These are phyloP conservation scores for Eupeodes luniger DNA, from an alignment of 2,888 invertebrate species.

Conservation along the genomic window DNA sequence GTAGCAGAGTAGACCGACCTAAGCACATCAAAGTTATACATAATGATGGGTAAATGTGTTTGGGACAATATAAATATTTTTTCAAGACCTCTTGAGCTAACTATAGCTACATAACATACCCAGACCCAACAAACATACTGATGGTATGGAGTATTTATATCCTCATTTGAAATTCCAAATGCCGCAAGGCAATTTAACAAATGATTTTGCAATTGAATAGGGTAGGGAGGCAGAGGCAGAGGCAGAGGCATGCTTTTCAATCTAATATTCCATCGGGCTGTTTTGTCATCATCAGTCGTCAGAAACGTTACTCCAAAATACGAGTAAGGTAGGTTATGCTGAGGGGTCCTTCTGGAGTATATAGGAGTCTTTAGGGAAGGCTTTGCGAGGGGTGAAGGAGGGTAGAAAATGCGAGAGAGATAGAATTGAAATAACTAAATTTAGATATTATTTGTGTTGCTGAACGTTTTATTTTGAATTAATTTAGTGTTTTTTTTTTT, in stretches of 20 bases:
- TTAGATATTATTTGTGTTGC: conserved; percentile 66
- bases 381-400: not conserved
- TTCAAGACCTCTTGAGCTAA: not conserved
- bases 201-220: conserved; percentile 50
- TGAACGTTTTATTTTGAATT: conserved; percentile 71
- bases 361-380: not conserved
- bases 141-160: not conserved
- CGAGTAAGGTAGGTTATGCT: not conserved
- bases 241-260: conserved; percentile 18
- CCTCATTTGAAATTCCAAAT: conserved; percentile 43
- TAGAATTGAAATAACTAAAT: conserved; percentile 56
- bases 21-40: not conserved
- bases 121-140: not conserved
- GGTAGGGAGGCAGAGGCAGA: not conserved
- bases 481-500: conserved; percentile 52
- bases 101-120: not conserved
- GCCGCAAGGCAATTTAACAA: conserved; percentile 47
- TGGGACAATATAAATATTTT: conserved; percentile 33
- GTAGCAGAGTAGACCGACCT: no score
- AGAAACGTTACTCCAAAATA: conserved; percentile 35
- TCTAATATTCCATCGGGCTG: conserved; percentile 34
- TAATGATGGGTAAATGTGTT: not conserved
- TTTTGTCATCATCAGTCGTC: conserved; percentile 41
- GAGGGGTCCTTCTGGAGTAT: not conserved
- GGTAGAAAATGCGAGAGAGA: conserved; percentile 9